These are phyloP conservation scores for Rotaria sp. DNA, from an alignment of 2,888 invertebrate genomes.

Conservation along the genomic window DNA sequence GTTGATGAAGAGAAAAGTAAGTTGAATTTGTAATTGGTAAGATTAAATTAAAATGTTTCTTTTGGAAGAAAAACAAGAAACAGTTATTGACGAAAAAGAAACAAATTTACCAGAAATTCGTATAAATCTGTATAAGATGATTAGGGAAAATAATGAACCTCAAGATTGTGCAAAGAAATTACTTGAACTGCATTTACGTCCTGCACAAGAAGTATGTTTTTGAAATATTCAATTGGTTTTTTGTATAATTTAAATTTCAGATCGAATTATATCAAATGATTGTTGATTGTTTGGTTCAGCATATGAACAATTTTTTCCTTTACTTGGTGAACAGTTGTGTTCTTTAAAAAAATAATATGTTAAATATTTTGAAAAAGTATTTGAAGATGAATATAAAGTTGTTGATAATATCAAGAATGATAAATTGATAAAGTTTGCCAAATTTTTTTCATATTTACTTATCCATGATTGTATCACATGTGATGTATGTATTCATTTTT, in stretches of 20 bases:
- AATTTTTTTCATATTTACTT: constrained; percentile 88
- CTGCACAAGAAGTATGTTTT: constrained; percentile 74
- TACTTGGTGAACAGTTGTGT: constrained; percentile 86
- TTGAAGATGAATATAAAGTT: constrained; percentile 85
- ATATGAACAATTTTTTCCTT: constrained; percentile 85
- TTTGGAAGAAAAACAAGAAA: constrained; percentile 40
- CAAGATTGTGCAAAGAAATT: constrained; percentile 97
- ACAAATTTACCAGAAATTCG: constrained; percentile 85
- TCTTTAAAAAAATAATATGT: constrained; percentile 84
- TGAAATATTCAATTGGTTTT: not conserved
- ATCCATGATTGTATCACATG: constrained; percentile 93
- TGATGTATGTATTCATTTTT: constrained; percentile 58
- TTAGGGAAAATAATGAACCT: constrained; percentile 94
- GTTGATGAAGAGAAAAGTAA: constrained; percentile 46
- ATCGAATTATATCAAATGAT: constrained; percentile 94
- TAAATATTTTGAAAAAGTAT: constrained; percentile 84
- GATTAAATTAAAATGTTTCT: not conserved
- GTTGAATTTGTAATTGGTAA: not conserved
- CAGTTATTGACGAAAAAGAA: constrained; percentile 83
- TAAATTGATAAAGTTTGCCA: constrained; percentile 86
- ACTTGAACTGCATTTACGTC: constrained; percentile 89
- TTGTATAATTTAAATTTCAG: constrained; percentile 45
- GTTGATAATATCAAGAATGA: constrained; percentile 85
- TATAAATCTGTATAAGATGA: constrained; percentile 88
- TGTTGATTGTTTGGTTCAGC: constrained; percentile 95